Evolutionary conservation across 2,888 invertebrate species (phyloP), one percentile per base, ranked within the genome.

Genomic region (Lordiphosa fenestrarum): DNA sequence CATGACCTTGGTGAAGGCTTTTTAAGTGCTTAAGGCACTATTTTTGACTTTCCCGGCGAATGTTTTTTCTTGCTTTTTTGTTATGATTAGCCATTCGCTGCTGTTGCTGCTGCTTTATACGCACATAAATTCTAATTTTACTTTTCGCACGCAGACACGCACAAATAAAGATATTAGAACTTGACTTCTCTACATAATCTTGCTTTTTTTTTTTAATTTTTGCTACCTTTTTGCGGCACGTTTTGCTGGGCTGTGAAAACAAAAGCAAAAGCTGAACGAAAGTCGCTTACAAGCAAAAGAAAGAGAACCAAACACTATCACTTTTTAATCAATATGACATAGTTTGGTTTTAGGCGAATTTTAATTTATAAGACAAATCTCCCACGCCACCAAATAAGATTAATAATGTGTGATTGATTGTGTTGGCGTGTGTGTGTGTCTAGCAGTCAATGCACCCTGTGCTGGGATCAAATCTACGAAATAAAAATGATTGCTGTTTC

Each of bases 81-180:
- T 78, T 78, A 84, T 78, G 77, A 78, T 78, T 84, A 81, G 84
- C 84, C 77, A 71, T 78, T 78, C 77, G 77, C 74, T 49, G 51
- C 70, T 30, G 42, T 25, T 13, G 25, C 25, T 13, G 25, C 25
- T 25, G 30, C 30, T 30, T 30, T 30, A 65, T 80, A 76, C 76
- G 83, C 76, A 76, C 80, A 81, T 62, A 76, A 76, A 81, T 84
- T 78, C 81, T 84, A 78, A 84, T 84, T 78, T 77, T 77, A 84
- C 77, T 81, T 44, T 73, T 80, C 65, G 76, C 73, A 72, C 83
- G 38, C 80, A 82, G 50, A 66, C 41, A 51, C 41, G 50, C 40
- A 33, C 41, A 40, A 44, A 30, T 30, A 30, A 30, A 30, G 30
- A 30, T 30, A 30, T 30, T 30, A 30, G 30, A 30, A 30, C 30